These are phyloP conservation scores for Napeogenes sylphis DNA, from an alignment of 2,888 invertebrate genomes.

Conservation along the genomic window DNA sequence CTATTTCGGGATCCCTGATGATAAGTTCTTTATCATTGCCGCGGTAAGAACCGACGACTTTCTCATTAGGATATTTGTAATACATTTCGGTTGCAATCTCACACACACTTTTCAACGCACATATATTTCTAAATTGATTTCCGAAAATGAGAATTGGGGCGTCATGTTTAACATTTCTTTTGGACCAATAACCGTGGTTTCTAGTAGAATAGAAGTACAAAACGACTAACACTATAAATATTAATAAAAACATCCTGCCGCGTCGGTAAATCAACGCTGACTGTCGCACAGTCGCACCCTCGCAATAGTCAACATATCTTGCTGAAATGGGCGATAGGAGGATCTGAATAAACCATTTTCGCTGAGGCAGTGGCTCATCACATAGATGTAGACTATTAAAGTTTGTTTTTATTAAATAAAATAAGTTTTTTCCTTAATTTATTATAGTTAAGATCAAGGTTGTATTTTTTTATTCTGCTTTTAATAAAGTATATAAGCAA, in stretches of 20 bases:
- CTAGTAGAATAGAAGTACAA: conserved; percentile 41
- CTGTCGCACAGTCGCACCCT: neutral
- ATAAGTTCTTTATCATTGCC: conserved; percentile 52
- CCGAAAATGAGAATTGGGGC: conserved; percentile 52
- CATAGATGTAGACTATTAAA: too few species aligned
- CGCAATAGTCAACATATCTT: too few species aligned
- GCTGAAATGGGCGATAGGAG: too few species aligned
- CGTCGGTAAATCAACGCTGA: neutral
- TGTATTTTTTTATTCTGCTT: too few species aligned
- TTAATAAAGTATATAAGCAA: too few species aligned
- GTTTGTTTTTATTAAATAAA: too few species aligned
- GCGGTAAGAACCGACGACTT: conserved; percentile 54
- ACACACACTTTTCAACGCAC: conserved; percentile 43
- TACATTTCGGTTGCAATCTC: conserved; percentile 46
- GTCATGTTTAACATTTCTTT: conserved; percentile 52
- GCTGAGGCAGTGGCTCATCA: too few species aligned
- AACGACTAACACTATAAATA: conserved; percentile 26
- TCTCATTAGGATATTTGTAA: conserved; percentile 52
- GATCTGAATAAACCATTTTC: too few species aligned
- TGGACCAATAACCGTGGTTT: conserved; percentile 52
- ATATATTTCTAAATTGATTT: conserved; percentile 43
- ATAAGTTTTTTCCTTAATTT: too few species aligned
- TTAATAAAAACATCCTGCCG: conserved; percentile 3
- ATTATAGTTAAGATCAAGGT: too few species aligned
- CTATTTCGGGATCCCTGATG: conserved; percentile 52